Percentiles rank a stretch among this genome's conserved stretches.
phyloP scores from a whole-genome alignment of 64 coral and sea anemone species.

The Montipora cactus region DNA sequence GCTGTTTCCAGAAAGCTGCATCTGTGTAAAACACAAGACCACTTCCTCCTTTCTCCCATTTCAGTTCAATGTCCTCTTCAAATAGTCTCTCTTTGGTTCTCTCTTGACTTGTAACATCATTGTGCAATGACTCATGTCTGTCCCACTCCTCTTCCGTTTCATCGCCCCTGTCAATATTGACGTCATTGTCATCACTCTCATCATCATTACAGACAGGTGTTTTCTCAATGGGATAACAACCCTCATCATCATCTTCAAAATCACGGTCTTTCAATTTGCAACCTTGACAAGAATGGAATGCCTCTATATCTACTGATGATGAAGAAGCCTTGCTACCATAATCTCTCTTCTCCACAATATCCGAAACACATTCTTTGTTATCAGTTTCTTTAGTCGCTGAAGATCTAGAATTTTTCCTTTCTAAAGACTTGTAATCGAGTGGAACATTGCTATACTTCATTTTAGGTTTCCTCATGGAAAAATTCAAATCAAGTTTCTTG shows the following conservation, averaged over 20 bases:
- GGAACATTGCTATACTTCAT: constrained; percentile 95
- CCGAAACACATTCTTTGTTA: not conserved
- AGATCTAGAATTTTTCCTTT: not conserved
- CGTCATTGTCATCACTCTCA: not conserved
- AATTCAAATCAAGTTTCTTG: constrained; percentile 87
- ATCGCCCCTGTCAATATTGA: constrained; percentile 15
- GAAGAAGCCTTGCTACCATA: not conserved
- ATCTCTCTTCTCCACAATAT: not conserved
- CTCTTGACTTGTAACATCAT: constrained; percentile 94
- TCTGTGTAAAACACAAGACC: constrained; percentile 99
- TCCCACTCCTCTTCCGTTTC: constrained; percentile 90
- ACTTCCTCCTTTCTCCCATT: constrained; percentile 99
- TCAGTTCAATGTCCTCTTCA: constrained; percentile 98
- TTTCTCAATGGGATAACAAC: not conserved
- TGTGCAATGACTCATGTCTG: constrained; percentile 92
- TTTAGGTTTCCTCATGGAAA: constrained; percentile 71
- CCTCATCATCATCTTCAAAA: not conserved
- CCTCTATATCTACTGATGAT: not conserved
- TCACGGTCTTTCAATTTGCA: not conserved
- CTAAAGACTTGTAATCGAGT: constrained; percentile 76
- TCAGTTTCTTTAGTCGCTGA: not conserved
- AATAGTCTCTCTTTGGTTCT: constrained; percentile 93
- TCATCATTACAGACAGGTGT: not conserved
- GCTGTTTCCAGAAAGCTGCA: constrained; percentile 97
- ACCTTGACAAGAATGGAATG: not conserved